phyloP scores from a whole-genome alignment of 2,888 invertebrate species.

The Morpho deidamia region DNA sequence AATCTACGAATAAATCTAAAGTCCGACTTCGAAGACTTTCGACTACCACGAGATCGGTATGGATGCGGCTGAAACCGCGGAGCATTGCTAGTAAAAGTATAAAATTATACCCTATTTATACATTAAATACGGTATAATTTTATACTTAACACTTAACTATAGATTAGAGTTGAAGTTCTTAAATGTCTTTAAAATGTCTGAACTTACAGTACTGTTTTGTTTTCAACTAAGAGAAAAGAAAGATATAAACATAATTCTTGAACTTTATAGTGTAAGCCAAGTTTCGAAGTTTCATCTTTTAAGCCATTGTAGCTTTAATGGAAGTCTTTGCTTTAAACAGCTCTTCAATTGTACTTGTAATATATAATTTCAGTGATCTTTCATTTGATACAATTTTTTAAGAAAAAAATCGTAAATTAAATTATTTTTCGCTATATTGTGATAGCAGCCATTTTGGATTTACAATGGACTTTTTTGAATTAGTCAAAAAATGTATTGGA shows the following conservation, averaged over 20 bases:
- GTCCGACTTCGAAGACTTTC: no score
- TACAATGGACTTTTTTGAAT: no score
- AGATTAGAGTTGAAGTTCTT: slow-evolving; percentile 1
- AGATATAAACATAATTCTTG: slow-evolving; percentile 14
- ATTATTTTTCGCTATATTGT: no score
- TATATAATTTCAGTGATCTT: neutral
- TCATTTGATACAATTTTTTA: no score
- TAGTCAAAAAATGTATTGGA: no score
- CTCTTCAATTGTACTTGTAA: slow-evolving; percentile 9
- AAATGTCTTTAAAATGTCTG: slow-evolving; percentile 11
- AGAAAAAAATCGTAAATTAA: no score
- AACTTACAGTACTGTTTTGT: slow-evolving; percentile 10
- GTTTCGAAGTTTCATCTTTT: slow-evolving; percentile 13
- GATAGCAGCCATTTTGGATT: no score
- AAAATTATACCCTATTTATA: neutral
- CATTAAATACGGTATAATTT: no score
- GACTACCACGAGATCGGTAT: no score
- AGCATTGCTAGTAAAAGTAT: neutral
- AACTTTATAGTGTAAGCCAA: slow-evolving; percentile 11
- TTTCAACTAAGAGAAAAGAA: slow-evolving; percentile 10
- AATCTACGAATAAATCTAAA: no score
- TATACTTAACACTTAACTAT: no score
- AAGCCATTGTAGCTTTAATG: slow-evolving; percentile 9
- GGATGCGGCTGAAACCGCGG: no score
- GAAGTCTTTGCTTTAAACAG: slow-evolving; percentile 10